Conservation (phyloP, 2,797 vertebrate species). For the Oryzias sinensis region DNA sequence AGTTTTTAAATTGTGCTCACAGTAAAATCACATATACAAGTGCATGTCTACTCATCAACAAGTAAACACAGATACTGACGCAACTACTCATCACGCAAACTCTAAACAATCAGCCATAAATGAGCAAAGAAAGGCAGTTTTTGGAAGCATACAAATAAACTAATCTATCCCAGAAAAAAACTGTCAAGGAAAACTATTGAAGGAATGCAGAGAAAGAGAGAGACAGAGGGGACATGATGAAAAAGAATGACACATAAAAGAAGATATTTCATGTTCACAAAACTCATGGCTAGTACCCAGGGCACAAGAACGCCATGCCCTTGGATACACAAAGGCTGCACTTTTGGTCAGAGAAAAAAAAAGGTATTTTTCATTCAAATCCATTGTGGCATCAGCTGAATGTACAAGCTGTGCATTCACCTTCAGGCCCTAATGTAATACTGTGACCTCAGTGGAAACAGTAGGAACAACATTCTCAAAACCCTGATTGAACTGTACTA, state of each 20-base stretch:
- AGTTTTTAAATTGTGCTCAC: conserved; percentile 45
- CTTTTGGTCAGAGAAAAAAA: conserved; percentile 73
- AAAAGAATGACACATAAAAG: conserved; percentile 70
- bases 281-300: conserved; percentile 63
- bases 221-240: conserved; percentile 59
- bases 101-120: neutral
- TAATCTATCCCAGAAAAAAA: conserved; percentile 46
- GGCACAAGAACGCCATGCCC: conserved; percentile 71
- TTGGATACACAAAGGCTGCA: conserved; percentile 73
- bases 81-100: conserved; percentile 1
- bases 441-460: conserved; percentile 55
- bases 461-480: conserved; percentile 54
- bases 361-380: conserved; percentile 67
- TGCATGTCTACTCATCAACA: conserved; percentile 2
- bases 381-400: conserved; percentile 64
- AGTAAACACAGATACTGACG: conserved; percentile 9
- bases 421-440: conserved; percentile 65
- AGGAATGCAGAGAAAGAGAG: conserved; percentile 49
- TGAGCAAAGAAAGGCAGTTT: neutral
- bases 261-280: conserved; percentile 74
- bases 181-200: conserved; percentile 61
- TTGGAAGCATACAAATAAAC: conserved; percentile 47
- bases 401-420: conserved; percentile 70
- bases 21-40: neutral
- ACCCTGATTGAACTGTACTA: conserved; percentile 47